phyloP scores from a whole-genome alignment of 2,888 invertebrate genomes.

The Macrosiphum euphorbiae region DNA sequence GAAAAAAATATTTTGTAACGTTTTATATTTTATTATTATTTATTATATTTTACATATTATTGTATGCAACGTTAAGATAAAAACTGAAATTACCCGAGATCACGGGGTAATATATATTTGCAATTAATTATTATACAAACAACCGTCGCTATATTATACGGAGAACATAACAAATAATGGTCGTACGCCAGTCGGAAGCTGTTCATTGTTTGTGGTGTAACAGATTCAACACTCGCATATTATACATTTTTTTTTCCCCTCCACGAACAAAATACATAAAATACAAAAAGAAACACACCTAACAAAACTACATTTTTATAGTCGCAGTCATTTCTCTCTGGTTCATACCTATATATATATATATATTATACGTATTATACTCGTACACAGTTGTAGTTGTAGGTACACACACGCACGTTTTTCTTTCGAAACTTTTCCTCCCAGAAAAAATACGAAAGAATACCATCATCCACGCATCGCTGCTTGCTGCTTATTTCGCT shows the following conservation, averaged over 20 bases:
- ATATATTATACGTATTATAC: background rate
- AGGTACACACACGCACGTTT: background rate
- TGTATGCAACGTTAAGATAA: background rate
- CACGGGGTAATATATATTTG: background rate
- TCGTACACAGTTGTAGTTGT: background rate
- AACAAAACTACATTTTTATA: conserved; percentile 4
- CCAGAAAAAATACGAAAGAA: background rate
- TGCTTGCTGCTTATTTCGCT: background rate
- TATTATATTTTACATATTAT: background rate
- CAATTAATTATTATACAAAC: background rate
- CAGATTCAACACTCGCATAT: conserved; percentile 36
- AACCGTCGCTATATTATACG: background rate
- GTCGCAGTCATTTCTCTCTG: background rate
- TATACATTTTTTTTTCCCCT: background rate
- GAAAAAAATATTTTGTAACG: background rate
- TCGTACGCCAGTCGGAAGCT: background rate
- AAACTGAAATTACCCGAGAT: background rate
- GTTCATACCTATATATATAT: background rate
- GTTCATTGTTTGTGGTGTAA: conserved; percentile 21
- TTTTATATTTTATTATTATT: background rate
- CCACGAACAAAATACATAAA: background rate
- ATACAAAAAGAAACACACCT: background rate
- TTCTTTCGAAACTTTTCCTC: background rate
- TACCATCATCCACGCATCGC: background rate
- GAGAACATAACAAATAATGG: conserved; percentile 12